phyloP scores from a whole-genome alignment of 2,888 invertebrate species.

The Luffia ferchaultella region DNA sequence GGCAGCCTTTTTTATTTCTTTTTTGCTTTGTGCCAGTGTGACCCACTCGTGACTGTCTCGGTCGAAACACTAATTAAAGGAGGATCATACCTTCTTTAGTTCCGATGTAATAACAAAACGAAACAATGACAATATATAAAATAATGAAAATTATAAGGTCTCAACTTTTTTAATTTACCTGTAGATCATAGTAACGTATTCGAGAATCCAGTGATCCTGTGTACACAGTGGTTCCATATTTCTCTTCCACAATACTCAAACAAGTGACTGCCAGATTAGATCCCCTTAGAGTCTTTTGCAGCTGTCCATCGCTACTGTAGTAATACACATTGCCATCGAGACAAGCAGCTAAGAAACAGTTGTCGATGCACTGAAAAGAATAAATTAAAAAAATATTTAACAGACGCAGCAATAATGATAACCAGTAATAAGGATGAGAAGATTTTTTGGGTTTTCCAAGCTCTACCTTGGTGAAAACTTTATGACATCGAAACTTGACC shows the following conservation, averaged over 20 bases:
- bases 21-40: no score
- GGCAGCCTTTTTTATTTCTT: no score
- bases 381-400: no score
- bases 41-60: no score
- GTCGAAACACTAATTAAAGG: no score
- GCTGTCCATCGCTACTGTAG: conserved; percentile 62
- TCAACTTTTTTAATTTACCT: conserved; percentile 29
- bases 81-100: no score
- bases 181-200: conserved; percentile 68
- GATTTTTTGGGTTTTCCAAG: no score
- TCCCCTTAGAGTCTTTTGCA: conserved; percentile 62
- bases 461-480: no score
- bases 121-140: neutral
- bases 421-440: no score
- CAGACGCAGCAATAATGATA: no score
- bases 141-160: neutral
- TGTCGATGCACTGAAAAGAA: conserved; percentile 64
- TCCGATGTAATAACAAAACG: no score
- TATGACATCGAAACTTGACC: no score
- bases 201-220: conserved; percentile 70
- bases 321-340: conserved; percentile 71
- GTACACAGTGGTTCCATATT: conserved; percentile 59
- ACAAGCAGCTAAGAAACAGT: conserved; percentile 69
- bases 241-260: conserved; percentile 57
- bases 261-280: conserved; percentile 70